These are phyloP conservation scores for Mobula birostris DNA, from an alignment of 2,113 vertebrate genomes.

Conservation along the genomic window DNA sequence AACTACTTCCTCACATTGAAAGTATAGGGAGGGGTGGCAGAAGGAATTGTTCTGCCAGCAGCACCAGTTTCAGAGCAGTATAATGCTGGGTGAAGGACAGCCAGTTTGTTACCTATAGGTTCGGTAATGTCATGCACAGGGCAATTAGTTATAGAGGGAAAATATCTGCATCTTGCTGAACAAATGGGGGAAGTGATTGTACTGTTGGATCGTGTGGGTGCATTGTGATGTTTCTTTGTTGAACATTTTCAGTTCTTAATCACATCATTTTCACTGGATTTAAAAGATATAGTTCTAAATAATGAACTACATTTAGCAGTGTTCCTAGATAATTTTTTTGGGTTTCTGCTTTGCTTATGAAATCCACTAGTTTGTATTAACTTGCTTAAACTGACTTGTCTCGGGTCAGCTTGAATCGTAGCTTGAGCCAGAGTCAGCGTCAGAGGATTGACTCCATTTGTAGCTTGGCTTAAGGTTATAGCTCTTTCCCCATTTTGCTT, in stretches of 20 bases:
- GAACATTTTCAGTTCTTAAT: neutral
- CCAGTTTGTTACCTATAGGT: neutral
- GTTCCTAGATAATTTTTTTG: neutral
- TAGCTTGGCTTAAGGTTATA: neutral
- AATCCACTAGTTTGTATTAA: neutral
- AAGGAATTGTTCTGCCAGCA: neutral
- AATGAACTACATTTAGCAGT: neutral
- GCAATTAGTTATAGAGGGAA: neutral
- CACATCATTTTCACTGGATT: neutral
- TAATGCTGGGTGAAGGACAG: constrained; percentile 11
- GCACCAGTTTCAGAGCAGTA: neutral
- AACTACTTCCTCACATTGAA: neutral
- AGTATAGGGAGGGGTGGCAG: neutral
- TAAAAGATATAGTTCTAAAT: neutral
- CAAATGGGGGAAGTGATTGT: neutral
- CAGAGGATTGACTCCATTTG: neutral
- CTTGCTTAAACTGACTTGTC: neutral
- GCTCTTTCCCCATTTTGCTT: neutral
- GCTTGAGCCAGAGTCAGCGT: neutral
- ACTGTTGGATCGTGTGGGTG: constrained; percentile 1
- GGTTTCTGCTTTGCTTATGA: neutral
- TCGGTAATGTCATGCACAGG: neutral
- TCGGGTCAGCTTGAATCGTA: neutral
- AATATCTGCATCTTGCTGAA: neutral
- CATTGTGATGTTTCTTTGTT: neutral